These are phyloP conservation scores for Stenurella melanura DNA, from an alignment of 2,888 invertebrate genomes.

Conservation along the genomic window DNA sequence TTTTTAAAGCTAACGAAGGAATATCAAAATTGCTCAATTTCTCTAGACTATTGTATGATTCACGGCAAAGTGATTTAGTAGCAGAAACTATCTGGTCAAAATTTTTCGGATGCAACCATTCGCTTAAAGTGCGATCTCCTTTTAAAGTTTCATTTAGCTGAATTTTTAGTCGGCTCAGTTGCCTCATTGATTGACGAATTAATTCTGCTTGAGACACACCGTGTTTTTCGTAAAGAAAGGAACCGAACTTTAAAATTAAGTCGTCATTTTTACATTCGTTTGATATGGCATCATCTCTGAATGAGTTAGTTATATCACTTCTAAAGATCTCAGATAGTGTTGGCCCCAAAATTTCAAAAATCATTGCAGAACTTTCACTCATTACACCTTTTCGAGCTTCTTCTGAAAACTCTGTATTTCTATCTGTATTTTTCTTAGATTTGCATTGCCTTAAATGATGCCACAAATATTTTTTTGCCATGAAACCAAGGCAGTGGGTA, in stretches of 20 bases:
- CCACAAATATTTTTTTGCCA: too few species aligned
- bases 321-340: not conserved
- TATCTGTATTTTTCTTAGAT: too few species aligned
- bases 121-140: too few species aligned
- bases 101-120: too few species aligned
- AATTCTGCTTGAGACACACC: too few species aligned
- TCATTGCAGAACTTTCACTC: not conserved
- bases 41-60: not conserved
- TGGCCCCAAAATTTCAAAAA: not conserved
- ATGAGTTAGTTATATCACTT: not conserved
- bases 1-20: slow-evolving; percentile 4
- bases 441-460: too few species aligned
- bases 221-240: not conserved
- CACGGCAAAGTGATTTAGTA: too few species aligned
- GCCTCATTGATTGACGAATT: too few species aligned
- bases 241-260: not conserved
- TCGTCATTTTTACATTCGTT: not conserved
- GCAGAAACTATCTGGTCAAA: too few species aligned
- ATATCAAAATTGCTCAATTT: not conserved
- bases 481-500: too few species aligned
- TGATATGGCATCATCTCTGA: slow-evolving; percentile 5
- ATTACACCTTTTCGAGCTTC: not conserved
- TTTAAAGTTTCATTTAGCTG: too few species aligned
- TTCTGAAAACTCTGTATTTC: not conserved
- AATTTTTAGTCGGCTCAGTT: too few species aligned